Percentiles rank a stretch among this genome's conserved stretches.
Conservation (phyloP, 2,113 vertebrate genomes). For the Phalacrocorax pelagicus region DNA sequence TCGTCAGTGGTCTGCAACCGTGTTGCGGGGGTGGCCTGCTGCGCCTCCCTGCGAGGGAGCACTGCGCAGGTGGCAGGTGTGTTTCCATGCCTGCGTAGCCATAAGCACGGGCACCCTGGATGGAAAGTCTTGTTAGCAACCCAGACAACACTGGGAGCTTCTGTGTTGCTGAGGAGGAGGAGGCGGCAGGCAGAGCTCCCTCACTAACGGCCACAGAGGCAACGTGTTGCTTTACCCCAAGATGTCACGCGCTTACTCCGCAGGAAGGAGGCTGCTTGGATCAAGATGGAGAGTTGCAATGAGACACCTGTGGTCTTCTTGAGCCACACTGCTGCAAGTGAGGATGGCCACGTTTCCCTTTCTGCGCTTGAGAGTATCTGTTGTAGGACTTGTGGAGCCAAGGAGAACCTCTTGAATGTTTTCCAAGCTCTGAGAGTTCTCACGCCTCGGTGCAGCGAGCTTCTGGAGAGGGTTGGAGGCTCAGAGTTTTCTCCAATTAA, state of each 20-base stretch:
- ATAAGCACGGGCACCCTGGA: rapidly evolving
- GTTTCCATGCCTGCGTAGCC: not conserved
- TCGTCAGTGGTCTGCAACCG: not conserved
- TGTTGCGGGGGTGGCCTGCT: rapidly evolving
- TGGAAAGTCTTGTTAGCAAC: not conserved
- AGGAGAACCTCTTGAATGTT: not conserved
- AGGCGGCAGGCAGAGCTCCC: not conserved
- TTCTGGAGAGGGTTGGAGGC: not conserved
- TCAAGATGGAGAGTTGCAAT: not conserved
- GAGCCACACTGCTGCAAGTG: not conserved
- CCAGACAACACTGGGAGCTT: not conserved
- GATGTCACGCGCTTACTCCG: not conserved
- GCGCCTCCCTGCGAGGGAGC: not conserved
- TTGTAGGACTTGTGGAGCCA: not conserved
- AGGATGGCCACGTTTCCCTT: not conserved
- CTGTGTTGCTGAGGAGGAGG: not conserved
- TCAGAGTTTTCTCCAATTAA: not conserved
- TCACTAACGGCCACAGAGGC: not conserved
- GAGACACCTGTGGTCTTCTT: not conserved
- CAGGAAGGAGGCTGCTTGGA: not conserved
- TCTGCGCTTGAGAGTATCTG: not conserved
- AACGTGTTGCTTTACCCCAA: not conserved
- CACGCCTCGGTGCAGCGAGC: rapidly evolving
- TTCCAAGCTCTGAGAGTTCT: not conserved
- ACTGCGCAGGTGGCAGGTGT: not conserved